Percentiles rank a stretch among this genome's conserved stretches.
Evolutionary conservation across 2,888 invertebrate species (phyloP).

Genomic region (Habroteleia sp.): DNA sequence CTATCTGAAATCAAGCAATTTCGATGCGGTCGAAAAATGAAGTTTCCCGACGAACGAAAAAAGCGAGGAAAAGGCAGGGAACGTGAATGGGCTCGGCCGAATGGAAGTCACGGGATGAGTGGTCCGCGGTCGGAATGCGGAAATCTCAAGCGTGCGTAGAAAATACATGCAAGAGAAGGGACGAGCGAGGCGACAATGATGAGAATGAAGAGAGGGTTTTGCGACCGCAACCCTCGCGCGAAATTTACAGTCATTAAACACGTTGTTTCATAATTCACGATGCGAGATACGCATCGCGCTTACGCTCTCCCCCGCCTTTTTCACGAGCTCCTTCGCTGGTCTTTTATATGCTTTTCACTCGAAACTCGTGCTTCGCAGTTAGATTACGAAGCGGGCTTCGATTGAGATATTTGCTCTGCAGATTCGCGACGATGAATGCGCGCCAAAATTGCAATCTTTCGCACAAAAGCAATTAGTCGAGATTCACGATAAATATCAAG

Average conservation of each 20-base stretch:
- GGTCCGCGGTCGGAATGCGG: constrained; percentile 46
- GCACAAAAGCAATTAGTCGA: constrained; percentile 7
- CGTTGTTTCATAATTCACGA: constrained; percentile 80
- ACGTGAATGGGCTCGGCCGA: constrained; percentile 39
- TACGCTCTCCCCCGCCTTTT: constrained; percentile 9
- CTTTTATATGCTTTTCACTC: constrained; percentile 30
- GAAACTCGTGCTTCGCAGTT: constrained; percentile 29
- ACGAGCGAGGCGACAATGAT: constrained; percentile 45
- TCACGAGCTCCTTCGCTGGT: constrained; percentile 35
- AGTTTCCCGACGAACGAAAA: neutral
- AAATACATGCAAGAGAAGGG: constrained; percentile 19
- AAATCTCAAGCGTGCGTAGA: constrained; percentile 46
- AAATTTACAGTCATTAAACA: constrained; percentile 80
- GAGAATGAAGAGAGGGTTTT: constrained; percentile 69
- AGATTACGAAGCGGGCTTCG: constrained; percentile 32
- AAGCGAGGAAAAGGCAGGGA: constrained; percentile 3
- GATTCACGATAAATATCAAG: neutral
- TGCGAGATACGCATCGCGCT: constrained; percentile 67
- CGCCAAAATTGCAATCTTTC: constrained; percentile 3
- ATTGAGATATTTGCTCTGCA: constrained; percentile 22
- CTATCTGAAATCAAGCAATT: constrained; percentile 32
- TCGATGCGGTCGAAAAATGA: constrained; percentile 26
- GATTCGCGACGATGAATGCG: constrained; percentile 25
- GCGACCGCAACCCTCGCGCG: constrained; percentile 72
- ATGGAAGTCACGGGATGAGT: constrained; percentile 42